A percentile compares a stretch with the other conserved stretches of the same genome.
phyloP scores from a whole-genome alignment of 1,140 invertebrate species.

The Brachionus koreanus region DNA sequence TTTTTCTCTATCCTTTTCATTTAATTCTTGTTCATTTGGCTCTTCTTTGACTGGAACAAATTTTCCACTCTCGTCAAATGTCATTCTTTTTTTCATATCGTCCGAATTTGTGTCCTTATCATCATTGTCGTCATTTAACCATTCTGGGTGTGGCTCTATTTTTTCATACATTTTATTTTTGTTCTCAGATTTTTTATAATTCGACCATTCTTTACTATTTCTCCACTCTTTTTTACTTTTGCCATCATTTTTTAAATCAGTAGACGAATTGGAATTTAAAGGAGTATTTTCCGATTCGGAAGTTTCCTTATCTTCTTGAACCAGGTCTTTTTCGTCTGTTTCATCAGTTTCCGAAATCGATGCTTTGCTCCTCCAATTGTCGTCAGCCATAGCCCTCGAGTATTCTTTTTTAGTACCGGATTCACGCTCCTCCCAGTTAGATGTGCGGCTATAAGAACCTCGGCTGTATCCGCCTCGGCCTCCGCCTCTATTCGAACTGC shows the following conservation, averaged over 20 bases:
- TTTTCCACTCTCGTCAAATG: conserved; percentile 37
- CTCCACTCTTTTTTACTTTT: conserved; percentile 8
- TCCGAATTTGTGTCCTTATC: background rate
- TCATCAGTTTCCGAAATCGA: conserved; percentile 3
- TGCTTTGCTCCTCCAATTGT: conserved; percentile 31
- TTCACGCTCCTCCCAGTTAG: conserved; percentile 27
- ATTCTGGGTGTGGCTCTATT: conserved; percentile 9
- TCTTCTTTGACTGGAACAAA: conserved; percentile 19
- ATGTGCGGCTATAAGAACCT: background rate
- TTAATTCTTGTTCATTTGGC: background rate
- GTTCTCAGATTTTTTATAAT: background rate
- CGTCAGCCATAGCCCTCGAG: conserved; percentile 18
- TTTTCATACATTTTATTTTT: background rate
- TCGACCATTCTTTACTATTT: conserved; percentile 8
- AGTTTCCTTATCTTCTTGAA: background rate
- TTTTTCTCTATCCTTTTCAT: background rate
- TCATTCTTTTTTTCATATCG: conserved; percentile 24
- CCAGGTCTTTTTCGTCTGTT: background rate
- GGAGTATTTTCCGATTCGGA: background rate
- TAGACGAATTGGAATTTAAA: background rate
- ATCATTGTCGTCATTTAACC: conserved; percentile 32
- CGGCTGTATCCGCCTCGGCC: conserved; percentile 41
- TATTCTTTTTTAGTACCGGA: background rate
- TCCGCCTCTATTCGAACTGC: background rate
- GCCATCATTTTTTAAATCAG: background rate